Evolutionary conservation across 2,113 vertebrate genomes (phyloP), one percentile per base, ranked within the genome.

Genomic region (Cavia porcellus): DNA sequence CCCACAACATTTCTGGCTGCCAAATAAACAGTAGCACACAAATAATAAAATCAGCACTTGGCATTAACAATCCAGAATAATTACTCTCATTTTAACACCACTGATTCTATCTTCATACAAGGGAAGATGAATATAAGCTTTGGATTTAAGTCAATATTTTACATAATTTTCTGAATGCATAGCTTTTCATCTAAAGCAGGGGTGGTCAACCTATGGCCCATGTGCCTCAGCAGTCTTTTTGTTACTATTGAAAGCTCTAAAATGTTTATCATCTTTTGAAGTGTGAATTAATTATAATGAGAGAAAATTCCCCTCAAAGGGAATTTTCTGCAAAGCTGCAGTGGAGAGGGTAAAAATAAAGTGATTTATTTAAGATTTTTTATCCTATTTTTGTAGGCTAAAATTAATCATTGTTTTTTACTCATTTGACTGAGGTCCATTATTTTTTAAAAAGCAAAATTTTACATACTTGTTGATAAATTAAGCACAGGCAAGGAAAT

Each of bases 251-350:
- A 45, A 42, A 42, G 24, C 25, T 77, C 42, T 47, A 30, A 77
- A 77, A 15, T 14, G 11, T 45, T 75, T 38, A 28, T 6, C 8
- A 25, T 74, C 72, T 42, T 97, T 68, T 98, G 95, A 97, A 89
- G 10, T 52, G 3, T 85, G 7, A 89, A 92, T 89, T 93, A 88
- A 95, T 7, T 59, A 50, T 75, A 97, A 95, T 89, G 52, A 74
- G 90, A 96, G 90, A 97, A 30, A 97, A 92, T 90, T 97, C 86
- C 97, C 92, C 95, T 68, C 89, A 96, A 97, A 95, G 62, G 93
- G 97, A 97, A 92, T 91, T 98, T 98, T 88, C 70, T 98, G 70
- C 66, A 97, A 98, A 97, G 81, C 62, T 89, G 95, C 98, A 96
- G 24, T 7, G 9, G 87, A 97, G 42, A 92, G 42, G 81, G 22